These are phyloP conservation scores for Ichneumoninae sp. DNA, from an alignment of 2,888 invertebrate genomes.

Conservation along the genomic window DNA sequence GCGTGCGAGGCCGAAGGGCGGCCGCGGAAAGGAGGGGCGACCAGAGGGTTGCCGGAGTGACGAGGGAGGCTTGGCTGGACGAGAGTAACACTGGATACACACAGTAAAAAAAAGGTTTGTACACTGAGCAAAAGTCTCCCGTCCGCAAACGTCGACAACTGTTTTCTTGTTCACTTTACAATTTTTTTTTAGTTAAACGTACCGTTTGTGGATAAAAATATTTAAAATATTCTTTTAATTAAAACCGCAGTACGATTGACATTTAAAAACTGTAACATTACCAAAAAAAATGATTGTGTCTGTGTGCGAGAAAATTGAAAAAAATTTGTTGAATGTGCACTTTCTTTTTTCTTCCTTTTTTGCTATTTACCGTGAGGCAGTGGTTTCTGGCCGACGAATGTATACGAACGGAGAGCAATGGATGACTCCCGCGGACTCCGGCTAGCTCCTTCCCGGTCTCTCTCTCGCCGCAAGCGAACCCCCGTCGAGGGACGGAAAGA, in stretches of 20 bases:
- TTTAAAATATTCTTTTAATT: no score
- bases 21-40: neutral
- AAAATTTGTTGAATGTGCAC: neutral
- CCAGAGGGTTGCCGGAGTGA: neutral
- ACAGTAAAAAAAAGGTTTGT: neutral
- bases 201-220: no score
- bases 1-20: constrained; percentile 8
- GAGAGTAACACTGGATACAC: neutral
- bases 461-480: constrained; percentile 1
- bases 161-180: neutral
- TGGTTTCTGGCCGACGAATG: constrained; percentile 1
- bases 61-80: constrained; percentile 11
- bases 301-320: neutral
- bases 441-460: constrained; percentile 9
- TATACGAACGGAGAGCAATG: constrained; percentile 7
- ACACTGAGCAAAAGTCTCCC: neutral
- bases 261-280: neutral
- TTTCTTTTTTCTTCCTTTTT: neutral
- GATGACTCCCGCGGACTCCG: neutral
- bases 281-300: neutral
- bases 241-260: no score
- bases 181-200: no score
- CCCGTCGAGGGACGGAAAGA: neutral
- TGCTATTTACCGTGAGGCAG: neutral
- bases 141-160: neutral